Evolutionary conservation across 2,888 invertebrate species (phyloP).

Genomic region (Meandrusa payeni): DNA sequence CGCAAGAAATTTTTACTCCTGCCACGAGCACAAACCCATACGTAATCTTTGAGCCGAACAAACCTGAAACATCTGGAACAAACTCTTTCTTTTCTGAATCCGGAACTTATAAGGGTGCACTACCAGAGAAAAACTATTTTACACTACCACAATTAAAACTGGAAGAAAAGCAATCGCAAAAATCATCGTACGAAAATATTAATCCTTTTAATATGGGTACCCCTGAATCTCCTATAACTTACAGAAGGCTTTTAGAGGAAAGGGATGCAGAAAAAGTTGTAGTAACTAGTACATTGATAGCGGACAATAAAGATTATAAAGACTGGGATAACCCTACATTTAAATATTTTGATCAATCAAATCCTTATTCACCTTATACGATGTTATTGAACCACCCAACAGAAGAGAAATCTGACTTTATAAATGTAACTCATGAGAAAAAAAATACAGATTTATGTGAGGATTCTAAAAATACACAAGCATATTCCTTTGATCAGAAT

Average conservation of each 20-base stretch:
- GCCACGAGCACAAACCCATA: not conserved
- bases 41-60: not conserved
- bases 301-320: slow-evolving; percentile 16
- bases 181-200: too few species aligned
- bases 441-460: not conserved
- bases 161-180: too few species aligned
- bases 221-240: too few species aligned
- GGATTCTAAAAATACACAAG: not conserved
- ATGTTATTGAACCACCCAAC: slow-evolving; percentile 2
- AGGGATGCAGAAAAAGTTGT: not conserved
- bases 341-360: slow-evolving; percentile 5
- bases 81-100: slow-evolving; percentile 2
- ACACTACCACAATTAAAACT: not conserved
- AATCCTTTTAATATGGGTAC: not conserved
- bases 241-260: too few species aligned
- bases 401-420: not conserved
- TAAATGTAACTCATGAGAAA: not conserved
- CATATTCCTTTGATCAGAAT: slow-evolving; percentile 5
- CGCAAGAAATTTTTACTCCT: not conserved
- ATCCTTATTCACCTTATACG: not conserved
- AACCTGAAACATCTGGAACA: not conserved
- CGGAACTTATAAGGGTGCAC: not conserved
- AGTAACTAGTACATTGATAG: not conserved
- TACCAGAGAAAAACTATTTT: not conserved
- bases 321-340: slow-evolving; percentile 1